A percentile compares a stretch with the other conserved stretches of the same genome.
Evolutionary conservation across 2,888 invertebrate species (phyloP).

Genomic region (Gisinianus flammeolus): DNA sequence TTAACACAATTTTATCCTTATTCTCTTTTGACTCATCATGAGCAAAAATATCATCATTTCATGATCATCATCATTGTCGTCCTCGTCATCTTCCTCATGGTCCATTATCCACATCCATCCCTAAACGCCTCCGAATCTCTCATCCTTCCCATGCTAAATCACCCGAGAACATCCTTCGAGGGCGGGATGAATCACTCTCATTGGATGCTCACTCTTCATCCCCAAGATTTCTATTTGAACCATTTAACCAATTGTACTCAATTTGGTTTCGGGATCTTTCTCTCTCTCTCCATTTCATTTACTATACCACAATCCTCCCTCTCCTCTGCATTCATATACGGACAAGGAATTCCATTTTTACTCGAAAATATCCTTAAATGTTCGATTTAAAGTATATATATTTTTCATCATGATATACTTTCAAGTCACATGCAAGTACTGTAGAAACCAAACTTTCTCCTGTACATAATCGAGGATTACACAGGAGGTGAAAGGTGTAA

Average conservation of each 20-base stretch:
- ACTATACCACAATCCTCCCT: too few species aligned
- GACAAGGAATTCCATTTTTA: too few species aligned
- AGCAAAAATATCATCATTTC: slow-evolving; percentile 10
- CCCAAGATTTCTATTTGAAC: neutral
- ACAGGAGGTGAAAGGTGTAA: too few species aligned
- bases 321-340: too few species aligned
- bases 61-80: too few species aligned
- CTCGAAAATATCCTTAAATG: too few species aligned
- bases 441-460: too few species aligned
- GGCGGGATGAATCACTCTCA: slow-evolving; percentile 11
- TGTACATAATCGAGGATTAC: too few species aligned
- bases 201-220: neutral
- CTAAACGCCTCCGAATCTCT: neutral
- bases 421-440: too few species aligned
- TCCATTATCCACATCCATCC: neutral
- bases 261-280: slow-evolving; percentile 1
- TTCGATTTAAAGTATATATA: too few species aligned
- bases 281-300: neutral
- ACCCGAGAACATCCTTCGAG: neutral
- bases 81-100: neutral
- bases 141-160: neutral
- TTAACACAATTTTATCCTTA: slow-evolving; percentile 44
- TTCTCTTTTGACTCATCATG: slow-evolving; percentile 26
- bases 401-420: too few species aligned
- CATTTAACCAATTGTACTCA: slow-evolving; percentile 35